These are phyloP conservation scores for Mythimna albipuncta DNA, from an alignment of 2,888 invertebrate genomes.

Conservation along the genomic window DNA sequence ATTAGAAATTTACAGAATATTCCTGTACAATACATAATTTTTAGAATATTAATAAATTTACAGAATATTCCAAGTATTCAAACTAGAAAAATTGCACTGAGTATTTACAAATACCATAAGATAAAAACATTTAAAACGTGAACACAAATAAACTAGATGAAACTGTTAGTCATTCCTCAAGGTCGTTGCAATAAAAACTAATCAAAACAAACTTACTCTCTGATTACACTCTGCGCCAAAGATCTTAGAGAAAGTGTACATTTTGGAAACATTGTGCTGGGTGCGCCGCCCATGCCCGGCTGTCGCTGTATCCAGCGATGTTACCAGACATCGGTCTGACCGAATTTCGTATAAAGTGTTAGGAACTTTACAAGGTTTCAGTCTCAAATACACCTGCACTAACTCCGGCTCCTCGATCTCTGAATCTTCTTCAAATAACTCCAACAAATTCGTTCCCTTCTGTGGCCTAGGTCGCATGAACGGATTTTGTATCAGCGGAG, in stretches of 20 bases:
- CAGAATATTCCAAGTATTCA: no score
- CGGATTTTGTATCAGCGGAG: constrained; percentile 85
- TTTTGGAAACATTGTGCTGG: constrained; percentile 86
- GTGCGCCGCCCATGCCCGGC: constrained; percentile 83
- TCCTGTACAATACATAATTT: no score
- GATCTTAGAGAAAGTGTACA: constrained; percentile 86
- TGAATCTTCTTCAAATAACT: constrained; percentile 83
- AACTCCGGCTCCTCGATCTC: constrained; percentile 82
- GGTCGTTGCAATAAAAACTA: constrained; percentile 11
- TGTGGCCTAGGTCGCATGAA: constrained; percentile 86
- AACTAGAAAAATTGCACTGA: no score
- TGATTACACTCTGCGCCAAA: constrained; percentile 81
- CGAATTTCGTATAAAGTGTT: constrained; percentile 83
- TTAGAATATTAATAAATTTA: no score
- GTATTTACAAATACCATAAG: background rate
- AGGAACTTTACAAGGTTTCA: constrained; percentile 84
- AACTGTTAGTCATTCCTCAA: constrained; percentile 5
- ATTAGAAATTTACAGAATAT: no score
- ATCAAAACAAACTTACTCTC: constrained; percentile 74
- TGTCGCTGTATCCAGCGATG: constrained; percentile 82
- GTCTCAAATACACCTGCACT: constrained; percentile 89
- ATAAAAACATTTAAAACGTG: background rate
- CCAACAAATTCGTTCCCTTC: constrained; percentile 83
- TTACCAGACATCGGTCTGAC: constrained; percentile 81
- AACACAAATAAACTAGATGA: background rate